Percentiles rank a stretch among this genome's conserved stretches.
Evolutionary conservation across 2,113 vertebrate species (phyloP).

Genomic region (Plestiodon gilberti): DNA sequence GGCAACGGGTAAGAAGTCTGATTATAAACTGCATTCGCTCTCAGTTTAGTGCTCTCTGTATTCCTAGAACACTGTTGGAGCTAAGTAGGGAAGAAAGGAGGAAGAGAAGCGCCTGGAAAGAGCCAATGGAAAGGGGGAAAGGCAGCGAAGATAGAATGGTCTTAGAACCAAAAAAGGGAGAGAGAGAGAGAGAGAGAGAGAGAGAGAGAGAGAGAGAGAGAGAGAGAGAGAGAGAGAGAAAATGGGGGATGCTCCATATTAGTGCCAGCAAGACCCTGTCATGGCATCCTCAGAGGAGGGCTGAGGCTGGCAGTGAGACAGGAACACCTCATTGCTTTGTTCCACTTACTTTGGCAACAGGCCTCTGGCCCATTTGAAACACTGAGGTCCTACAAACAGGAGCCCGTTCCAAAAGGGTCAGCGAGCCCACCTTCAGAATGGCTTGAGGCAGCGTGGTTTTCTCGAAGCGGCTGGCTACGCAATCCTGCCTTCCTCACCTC

Average conservation of each 20-base stretch:
- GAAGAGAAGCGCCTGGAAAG: neutral
- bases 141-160: neutral
- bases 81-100: too few species aligned
- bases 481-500: neutral
- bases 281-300: neutral
- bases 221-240: neutral
- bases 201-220: too few species aligned
- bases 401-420: too few species aligned
- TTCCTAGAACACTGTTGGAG: too few species aligned
- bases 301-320: neutral
- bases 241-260: neutral
- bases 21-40: neutral
- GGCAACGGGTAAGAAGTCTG: neutral
- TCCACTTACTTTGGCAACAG: too few species aligned
- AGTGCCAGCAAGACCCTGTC: neutral
- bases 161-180: neutral
- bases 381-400: neutral
- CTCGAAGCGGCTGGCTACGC: neutral
- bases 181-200: neutral
- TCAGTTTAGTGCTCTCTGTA: neutral
- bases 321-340: too few species aligned
- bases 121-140: neutral
- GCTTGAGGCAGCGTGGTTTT: neutral
- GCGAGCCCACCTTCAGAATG: neutral
- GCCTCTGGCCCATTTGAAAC: neutral